Conservation (phyloP, 1,140 invertebrate genomes). For the Drosophila kikkawai region DNA sequence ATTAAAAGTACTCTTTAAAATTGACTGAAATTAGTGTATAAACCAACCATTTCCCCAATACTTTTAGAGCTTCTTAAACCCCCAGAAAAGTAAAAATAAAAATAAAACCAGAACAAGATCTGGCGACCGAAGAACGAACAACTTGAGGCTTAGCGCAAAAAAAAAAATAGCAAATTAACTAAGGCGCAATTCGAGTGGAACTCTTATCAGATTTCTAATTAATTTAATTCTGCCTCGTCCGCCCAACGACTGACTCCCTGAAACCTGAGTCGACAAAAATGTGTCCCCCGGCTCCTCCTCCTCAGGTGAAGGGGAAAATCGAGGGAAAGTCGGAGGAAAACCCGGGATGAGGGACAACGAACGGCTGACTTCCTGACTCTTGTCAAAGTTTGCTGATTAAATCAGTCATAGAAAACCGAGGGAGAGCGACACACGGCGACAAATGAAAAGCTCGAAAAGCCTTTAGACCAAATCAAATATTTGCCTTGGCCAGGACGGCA, state of each 20-base stretch:
- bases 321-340: background rate
- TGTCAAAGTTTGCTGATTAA: constrained; percentile 84
- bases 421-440: constrained; percentile 43
- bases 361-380: constrained; percentile 79
- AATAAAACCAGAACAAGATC: constrained; percentile 4
- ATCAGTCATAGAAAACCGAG: constrained; percentile 77
- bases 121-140: constrained; percentile 6
- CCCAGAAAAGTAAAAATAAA: background rate
- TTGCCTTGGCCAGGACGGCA: constrained; percentile 68
- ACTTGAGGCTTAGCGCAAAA: constrained; percentile 29
- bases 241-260: constrained; percentile 26
- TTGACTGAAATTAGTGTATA: background rate
- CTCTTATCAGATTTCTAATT: constrained; percentile 82
- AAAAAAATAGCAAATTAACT: constrained; percentile 72
- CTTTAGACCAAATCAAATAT: constrained; percentile 83
- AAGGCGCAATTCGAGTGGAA: constrained; percentile 76
- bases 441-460: constrained; percentile 72
- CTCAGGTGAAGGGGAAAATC: background rate
- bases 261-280: constrained; percentile 72
- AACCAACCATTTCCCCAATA: background rate
- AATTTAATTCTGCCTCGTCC: constrained; percentile 78
- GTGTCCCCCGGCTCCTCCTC: constrained; percentile 6
- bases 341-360: constrained; percentile 22
- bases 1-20: background rate
- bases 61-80: background rate